Evolutionary conservation across 2,888 invertebrate species (phyloP).

Genomic region (Escarpia spicata): DNA sequence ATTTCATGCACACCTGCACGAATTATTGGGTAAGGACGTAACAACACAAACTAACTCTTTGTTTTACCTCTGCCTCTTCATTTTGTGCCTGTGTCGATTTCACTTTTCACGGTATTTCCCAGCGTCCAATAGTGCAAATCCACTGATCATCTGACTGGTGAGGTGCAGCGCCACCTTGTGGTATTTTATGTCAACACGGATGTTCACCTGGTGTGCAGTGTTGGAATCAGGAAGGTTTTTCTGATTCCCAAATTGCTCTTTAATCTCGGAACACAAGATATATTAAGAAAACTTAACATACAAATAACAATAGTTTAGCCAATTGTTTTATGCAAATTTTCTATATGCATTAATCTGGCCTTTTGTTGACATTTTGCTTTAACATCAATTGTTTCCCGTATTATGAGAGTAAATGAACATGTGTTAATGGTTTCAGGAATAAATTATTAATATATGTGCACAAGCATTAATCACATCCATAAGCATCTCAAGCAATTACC

Average conservation of each 20-base stretch:
- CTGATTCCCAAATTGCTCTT: neutral
- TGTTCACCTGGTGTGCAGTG: conserved; percentile 24
- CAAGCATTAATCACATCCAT: no score
- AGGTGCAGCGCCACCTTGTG: conserved; percentile 14
- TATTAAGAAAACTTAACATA: neutral
- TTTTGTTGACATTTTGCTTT: no score
- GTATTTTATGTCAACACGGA: conserved; percentile 26
- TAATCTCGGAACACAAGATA: neutral
- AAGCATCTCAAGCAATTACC: no score
- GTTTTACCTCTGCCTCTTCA: conserved; percentile 25
- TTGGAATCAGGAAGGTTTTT: neutral
- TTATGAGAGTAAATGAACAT: no score
- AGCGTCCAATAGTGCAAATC: conserved; percentile 25
- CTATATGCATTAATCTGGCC: neutral
- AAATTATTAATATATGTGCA: no score
- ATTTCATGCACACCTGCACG: neutral
- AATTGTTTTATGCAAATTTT: neutral
- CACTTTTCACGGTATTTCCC: conserved; percentile 8
- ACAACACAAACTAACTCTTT: conserved; percentile 22
- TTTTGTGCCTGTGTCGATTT: conserved; percentile 9
- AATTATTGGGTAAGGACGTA: neutral
- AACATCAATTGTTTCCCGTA: no score
- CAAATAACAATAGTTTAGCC: neutral
- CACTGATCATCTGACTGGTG: conserved; percentile 21
- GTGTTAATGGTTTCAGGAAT: no score